Conservation (phyloP, 1,140 invertebrate species). For the Maniola jurtina region DNA sequence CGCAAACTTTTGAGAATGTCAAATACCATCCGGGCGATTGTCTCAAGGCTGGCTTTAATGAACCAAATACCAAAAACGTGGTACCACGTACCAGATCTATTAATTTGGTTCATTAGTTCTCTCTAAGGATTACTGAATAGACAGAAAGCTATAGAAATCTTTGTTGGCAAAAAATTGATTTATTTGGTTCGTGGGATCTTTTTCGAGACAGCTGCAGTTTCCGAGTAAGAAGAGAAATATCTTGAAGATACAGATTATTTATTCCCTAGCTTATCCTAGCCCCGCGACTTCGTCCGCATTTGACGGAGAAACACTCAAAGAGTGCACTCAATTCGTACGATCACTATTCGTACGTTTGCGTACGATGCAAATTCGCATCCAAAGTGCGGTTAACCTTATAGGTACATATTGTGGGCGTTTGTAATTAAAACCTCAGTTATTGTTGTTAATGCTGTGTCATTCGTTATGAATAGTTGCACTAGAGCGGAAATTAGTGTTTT, state of each 20-base stretch:
- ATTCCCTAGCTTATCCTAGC: too few species aligned
- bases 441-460: conserved; percentile 4
- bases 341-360: too few species aligned
- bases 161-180: too few species aligned
- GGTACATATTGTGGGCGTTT: conserved; percentile 13
- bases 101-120: not conserved
- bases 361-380: too few species aligned
- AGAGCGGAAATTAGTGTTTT: not conserved
- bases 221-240: too few species aligned
- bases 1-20: conserved; percentile 35
- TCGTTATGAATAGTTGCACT: not conserved
- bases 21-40: conserved; percentile 29
- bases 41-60: conserved; percentile 34
- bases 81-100: conserved; percentile 2
- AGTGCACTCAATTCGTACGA: too few species aligned
- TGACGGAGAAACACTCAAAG: too few species aligned
- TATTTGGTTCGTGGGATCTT: too few species aligned
- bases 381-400: not conserved
- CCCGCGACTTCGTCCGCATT: too few species aligned
- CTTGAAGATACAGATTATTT: too few species aligned
- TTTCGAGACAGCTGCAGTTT: too few species aligned
- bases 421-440: conserved; percentile 22
- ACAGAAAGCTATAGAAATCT: too few species aligned
- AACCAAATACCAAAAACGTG: conserved; percentile 32
- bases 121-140: not conserved